Evolutionary conservation across 30 jellyfish, hydroid and myxozoan genomes (phyloP), one percentile per base, ranked within the genome.

Genomic region (Sanderia malayensis): DNA sequence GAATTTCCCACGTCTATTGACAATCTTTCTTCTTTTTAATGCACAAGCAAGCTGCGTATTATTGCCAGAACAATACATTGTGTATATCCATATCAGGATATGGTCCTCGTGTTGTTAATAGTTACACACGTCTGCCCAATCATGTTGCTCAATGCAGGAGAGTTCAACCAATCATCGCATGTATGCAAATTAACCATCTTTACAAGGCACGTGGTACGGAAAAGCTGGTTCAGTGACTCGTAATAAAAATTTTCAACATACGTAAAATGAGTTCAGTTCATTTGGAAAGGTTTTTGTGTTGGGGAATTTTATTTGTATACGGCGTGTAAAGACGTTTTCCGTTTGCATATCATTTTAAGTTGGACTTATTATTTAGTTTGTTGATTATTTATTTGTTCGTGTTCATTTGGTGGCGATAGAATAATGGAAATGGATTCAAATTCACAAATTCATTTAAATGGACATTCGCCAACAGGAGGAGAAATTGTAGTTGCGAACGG

Each of bases 231-330:
- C 61, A n/a, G n/a, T n/a, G n/a, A 71, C 71, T 71, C 83, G 71
- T 82, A 82, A 82, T 67, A 82, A 82, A 80, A 71, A 82, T 55
- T 71, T 82, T 82, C 81, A 49, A 72, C 94, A 82, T 82, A 67
- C 94, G 83, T 55, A 82, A 82, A 70, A 84, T 82, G 94, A 82
- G 94, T 80, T 62, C 93, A 81, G 84, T 81, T 72, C 86, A 71
- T 67, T 67, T 82, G 65, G 83, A 58, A 57, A 28, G 83, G 79
- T 57, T n/a, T 27, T 72, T 71, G 94, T 82, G 85, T 71, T 82
- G 80, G 84, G 94, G 94, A 67, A 82, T 82, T 82, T 82, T 82
- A 71, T 82, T 82, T 82, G 65, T 67, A 81, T 78, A 70, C 85
- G 25, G 94, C 85, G 81, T 70, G 23, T 24, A 24, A 9, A 18